phyloP scores from a whole-genome alignment of 2,888 invertebrate species.

The Sclerodermus sp. region DNA sequence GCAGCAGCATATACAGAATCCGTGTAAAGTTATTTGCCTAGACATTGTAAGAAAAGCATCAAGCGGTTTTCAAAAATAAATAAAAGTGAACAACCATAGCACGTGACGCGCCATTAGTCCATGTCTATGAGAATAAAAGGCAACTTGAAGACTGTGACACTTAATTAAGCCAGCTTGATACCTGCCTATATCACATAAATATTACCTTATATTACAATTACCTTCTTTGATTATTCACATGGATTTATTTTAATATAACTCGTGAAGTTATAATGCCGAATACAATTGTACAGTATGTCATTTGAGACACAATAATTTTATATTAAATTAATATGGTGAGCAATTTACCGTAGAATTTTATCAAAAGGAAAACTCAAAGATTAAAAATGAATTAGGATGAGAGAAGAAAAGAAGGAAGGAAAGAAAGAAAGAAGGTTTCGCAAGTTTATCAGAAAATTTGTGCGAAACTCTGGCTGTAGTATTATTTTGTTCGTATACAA shows the following conservation, averaged over 20 bases:
- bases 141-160: slow-evolving; percentile 50
- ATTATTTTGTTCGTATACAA: slow-evolving; percentile 46
- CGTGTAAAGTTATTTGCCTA: slow-evolving; percentile 25
- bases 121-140: slow-evolving; percentile 31
- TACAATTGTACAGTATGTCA: slow-evolving; percentile 40
- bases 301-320: slow-evolving; percentile 35
- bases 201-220: slow-evolving; percentile 40
- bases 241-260: slow-evolving; percentile 35
- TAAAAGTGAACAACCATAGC: slow-evolving; percentile 24
- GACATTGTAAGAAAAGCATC: slow-evolving; percentile 16
- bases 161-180: slow-evolving; percentile 56
- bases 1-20: slow-evolving; percentile 26
- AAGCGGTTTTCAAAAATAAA: slow-evolving; percentile 25
- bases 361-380: slow-evolving; percentile 22
- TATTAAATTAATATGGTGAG: slow-evolving; percentile 39
- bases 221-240: slow-evolving; percentile 40
- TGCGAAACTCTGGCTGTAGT: slow-evolving; percentile 34
- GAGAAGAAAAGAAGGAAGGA: too few species aligned
- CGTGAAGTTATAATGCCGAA: slow-evolving; percentile 32
- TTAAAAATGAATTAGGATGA: too few species aligned
- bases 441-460: slow-evolving; percentile 28
- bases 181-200: slow-evolving; percentile 51
- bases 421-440: slow-evolving; percentile 8
- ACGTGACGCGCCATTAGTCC: slow-evolving; percentile 28
- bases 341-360: slow-evolving; percentile 33